phyloP scores from a whole-genome alignment of 37 sponge, comb jelly and placozoan genomes.

The Petrosia ficiformis region DNA sequence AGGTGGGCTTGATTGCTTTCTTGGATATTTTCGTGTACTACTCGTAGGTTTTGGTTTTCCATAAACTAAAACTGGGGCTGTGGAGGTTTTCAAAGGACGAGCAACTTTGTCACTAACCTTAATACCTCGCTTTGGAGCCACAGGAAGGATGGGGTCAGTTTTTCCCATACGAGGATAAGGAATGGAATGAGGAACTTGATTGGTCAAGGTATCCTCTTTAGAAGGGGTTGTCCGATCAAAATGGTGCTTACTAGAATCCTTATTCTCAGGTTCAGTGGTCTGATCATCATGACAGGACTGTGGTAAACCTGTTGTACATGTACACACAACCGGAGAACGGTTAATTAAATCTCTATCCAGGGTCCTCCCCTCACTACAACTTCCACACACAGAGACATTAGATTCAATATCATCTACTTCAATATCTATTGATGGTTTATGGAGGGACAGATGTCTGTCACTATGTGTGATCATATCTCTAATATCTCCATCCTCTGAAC shows the following conservation, averaged over 20 bases:
- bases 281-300: neutral
- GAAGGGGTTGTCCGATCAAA: constrained; percentile 37
- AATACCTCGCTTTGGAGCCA: neutral
- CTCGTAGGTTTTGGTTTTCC: neutral
- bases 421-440: neutral
- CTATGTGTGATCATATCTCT: no score
- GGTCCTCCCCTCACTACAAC: no score
- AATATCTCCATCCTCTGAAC: no score
- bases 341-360: no score
- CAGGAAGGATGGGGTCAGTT: neutral
- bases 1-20: neutral
- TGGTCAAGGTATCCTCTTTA: constrained; percentile 1
- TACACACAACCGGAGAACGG: no score
- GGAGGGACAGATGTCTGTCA: no score
- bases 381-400: no score
- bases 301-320: no score
- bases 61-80: neutral
- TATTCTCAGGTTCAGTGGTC: neutral
- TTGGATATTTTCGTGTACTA: neutral
- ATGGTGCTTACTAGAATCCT: constrained; percentile 15
- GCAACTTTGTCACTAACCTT: neutral
- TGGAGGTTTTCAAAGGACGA: neutral
- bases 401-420: constrained; percentile 2
- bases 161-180: neutral
- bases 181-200: neutral